Evolutionary conservation across 1,140 invertebrate species (phyloP), one percentile per base, ranked within the genome.

Genomic region (Calliphora vicina): DNA sequence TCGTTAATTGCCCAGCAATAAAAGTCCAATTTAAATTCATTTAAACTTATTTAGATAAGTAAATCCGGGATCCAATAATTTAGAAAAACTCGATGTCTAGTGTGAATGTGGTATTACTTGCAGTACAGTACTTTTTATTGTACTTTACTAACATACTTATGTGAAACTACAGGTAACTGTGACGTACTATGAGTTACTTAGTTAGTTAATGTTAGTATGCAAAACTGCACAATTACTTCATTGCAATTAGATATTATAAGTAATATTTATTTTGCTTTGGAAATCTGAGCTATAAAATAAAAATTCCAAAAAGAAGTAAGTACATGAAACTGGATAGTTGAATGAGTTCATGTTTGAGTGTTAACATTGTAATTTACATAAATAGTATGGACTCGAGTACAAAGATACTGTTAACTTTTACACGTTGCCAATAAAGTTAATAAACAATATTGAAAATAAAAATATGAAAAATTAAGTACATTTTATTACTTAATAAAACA

Each of bases 261-360:
- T n/a, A n/a, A n/a, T n/a, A 57, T 57, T 67, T 67, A 23, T 67
- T 67, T 78, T 78, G 23, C 35, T 78, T 43, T 45, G 15, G 35
- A 78, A 78, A 78, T 78, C n/a, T 45, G 74, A 78, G 35, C 74
- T 26, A 43, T 43, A 17, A 43, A 78, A 43, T 23, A 76, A 76
- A 23, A 25, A 43, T 10, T 45, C 9, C 42, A 43, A 43, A n/a
- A 78, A 43, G 35, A 67, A 45, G 35, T 45, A 43, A 42, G 17
- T 42, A 76, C 73, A 57, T 57, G 61, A 67, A 67, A 67, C 61
- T 67, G 61, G 61, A 67, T 67, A 67, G n/a, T 78, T 78, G 20
- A 78, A 78, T 43, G 74, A 78, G 74, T 78, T 45, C 74, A 78
- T 78, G 35, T 78, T 78, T 78, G n/a, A 26, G 17, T 78, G 74